phyloP scores from a whole-genome alignment of 2,113 vertebrate species.

The Paramormyrops kingsleyae region DNA sequence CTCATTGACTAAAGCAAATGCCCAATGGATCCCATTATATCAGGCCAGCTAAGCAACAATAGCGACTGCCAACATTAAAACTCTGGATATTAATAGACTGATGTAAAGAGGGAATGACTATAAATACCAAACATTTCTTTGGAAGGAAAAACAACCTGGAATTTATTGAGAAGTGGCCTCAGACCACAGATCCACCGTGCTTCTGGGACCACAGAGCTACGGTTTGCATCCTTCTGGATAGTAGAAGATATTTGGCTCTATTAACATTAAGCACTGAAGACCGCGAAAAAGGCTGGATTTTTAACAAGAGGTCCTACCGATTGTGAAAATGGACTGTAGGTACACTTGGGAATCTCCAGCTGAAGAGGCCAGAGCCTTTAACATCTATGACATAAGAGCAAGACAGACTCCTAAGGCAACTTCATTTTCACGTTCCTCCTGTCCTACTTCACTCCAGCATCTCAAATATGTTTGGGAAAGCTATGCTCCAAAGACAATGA shows the following conservation, averaged over 20 bases:
- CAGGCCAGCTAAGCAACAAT: not conserved
- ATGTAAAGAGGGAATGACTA: not conserved
- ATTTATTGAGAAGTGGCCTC: not conserved
- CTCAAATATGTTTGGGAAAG: not conserved
- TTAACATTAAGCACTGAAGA: not conserved
- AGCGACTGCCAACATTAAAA: not conserved
- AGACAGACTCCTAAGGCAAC: not conserved
- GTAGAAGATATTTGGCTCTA: not conserved
- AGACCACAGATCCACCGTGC: not conserved
- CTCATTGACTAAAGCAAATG: not conserved
- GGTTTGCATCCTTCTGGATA: not conserved
- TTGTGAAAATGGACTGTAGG: not conserved
- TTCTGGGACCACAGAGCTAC: not conserved
- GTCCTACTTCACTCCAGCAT: not conserved
- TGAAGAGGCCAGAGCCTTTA: not conserved
- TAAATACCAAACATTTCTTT: not conserved
- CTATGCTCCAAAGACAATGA: not conserved
- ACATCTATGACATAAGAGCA: not conserved
- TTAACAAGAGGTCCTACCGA: not conserved
- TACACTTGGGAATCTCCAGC: not conserved
- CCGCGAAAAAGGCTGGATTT: not conserved
- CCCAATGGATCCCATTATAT: not conserved
- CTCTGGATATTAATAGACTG: not conserved
- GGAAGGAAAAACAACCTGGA: not conserved
- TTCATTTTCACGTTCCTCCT: not conserved